phyloP scores from a whole-genome alignment of 2,113 vertebrate genomes.

The Neotragus moschatus region DNA sequence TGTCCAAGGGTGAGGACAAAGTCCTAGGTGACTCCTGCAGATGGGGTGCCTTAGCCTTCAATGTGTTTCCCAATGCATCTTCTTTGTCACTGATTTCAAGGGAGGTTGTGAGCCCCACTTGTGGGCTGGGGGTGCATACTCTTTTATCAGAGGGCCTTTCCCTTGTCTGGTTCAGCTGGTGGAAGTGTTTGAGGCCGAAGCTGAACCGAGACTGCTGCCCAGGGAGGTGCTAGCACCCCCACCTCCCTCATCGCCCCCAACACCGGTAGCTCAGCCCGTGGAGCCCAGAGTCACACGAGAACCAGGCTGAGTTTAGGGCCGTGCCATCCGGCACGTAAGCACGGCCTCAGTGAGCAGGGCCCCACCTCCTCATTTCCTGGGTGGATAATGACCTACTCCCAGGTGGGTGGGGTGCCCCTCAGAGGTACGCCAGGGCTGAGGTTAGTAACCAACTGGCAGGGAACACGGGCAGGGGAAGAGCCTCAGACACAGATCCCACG shows the following conservation, averaged over 20 bases:
- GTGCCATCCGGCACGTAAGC: accelerated
- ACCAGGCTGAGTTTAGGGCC: accelerated
- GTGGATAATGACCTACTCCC: neutral
- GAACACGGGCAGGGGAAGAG: neutral
- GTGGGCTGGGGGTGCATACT: accelerated
- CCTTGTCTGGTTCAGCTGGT: neutral
- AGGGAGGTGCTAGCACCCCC: neutral
- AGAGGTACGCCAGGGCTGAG: neutral
- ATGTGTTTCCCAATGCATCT: neutral
- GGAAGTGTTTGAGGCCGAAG: neutral
- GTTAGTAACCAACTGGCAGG: neutral
- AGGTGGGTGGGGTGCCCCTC: neutral
- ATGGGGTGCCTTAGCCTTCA: neutral
- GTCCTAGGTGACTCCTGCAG: neutral
- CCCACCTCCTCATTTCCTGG: neutral
- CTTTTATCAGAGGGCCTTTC: neutral
- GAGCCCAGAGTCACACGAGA: accelerated
- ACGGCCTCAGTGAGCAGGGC: neutral
- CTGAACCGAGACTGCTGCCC: neutral
- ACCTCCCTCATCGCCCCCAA: neutral
- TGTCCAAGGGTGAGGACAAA: neutral
- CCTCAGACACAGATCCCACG: neutral
- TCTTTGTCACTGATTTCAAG: neutral
- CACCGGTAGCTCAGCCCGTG: accelerated
- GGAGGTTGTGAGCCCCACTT: neutral